Evolutionary conservation across 1,140 invertebrate genomes (phyloP).

Genomic region (Ooceraea biroi): DNA sequence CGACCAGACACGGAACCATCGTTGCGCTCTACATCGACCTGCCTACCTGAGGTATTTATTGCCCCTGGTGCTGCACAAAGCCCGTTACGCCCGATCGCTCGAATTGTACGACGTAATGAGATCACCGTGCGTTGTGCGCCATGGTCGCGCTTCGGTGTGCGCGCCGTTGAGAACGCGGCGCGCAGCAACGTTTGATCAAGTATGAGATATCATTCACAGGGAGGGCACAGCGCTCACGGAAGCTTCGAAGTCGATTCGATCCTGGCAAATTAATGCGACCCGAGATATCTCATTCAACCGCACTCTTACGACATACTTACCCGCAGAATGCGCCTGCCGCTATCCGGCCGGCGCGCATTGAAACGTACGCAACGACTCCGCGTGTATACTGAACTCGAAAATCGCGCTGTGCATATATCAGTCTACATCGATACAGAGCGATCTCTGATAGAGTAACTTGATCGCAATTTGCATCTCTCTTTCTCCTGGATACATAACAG

Average conservation of each 20-base stretch:
- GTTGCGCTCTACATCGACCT: slow-evolving; percentile 48
- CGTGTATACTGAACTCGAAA: not conserved
- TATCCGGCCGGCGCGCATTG: not conserved
- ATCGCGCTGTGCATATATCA: slow-evolving; percentile 56
- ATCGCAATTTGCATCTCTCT: not conserved
- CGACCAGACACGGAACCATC: slow-evolving; percentile 54
- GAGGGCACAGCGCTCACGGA: slow-evolving; percentile 65
- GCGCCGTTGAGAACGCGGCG: slow-evolving; percentile 38
- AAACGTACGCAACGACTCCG: slow-evolving; percentile 36
- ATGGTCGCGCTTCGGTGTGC: slow-evolving; percentile 38
- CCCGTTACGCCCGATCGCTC: slow-evolving; percentile 38
- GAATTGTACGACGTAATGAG: slow-evolving; percentile 68
- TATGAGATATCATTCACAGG: slow-evolving; percentile 76
- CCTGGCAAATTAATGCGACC: slow-evolving; percentile 79
- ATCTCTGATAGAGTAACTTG: slow-evolving; percentile 44
- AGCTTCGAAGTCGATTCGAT: slow-evolving; percentile 75
- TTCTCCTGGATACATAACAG: not conserved
- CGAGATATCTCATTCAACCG: slow-evolving; percentile 74
- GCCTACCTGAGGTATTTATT: slow-evolving; percentile 69
- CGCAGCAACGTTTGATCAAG: slow-evolving; percentile 67
- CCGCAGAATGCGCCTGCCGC: slow-evolving; percentile 4
- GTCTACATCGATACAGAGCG: slow-evolving; percentile 31
- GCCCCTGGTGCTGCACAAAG: slow-evolving; percentile 19
- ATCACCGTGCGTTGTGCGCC: slow-evolving; percentile 53
- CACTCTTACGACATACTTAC: slow-evolving; percentile 59